Evolutionary conservation across 1,140 invertebrate genomes (phyloP).

Genomic region (Achroia grisella): DNA sequence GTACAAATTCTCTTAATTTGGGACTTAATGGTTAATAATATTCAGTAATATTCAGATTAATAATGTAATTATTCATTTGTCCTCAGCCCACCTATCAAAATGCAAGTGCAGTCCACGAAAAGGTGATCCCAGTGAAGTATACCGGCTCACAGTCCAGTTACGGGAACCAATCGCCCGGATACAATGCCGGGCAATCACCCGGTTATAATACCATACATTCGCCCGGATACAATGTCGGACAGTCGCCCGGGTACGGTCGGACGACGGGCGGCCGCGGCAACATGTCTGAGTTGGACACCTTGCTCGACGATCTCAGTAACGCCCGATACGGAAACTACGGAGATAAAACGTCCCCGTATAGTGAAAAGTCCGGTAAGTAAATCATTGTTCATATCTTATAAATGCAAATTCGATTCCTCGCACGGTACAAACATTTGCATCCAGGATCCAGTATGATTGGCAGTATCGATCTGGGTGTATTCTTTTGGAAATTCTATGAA

Average conservation of each 20-base stretch:
- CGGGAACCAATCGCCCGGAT: constrained; percentile 17
- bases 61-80: constrained; percentile 20
- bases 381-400: neutral
- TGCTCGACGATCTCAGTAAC: constrained; percentile 93
- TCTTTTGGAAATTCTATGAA: too few relatives aligned
- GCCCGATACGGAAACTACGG: constrained; percentile 80
- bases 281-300: constrained; percentile 91
- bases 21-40: too few relatives aligned
- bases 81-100: constrained; percentile 68
- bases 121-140: constrained; percentile 51
- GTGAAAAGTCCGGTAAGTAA: constrained; percentile 42
- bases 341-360: constrained; percentile 38
- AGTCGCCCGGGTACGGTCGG: constrained; percentile 46
- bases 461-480: too few relatives aligned
- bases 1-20: too few relatives aligned
- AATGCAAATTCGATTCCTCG: too few relatives aligned
- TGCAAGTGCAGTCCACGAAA: constrained; percentile 49
- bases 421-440: too few relatives aligned
- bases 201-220: too few relatives aligned
- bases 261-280: constrained; percentile 74
- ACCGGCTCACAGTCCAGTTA: constrained; percentile 32
- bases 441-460: too few relatives aligned
- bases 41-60: too few relatives aligned
- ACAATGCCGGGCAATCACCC: constrained; percentile 32
- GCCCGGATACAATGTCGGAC: constrained; percentile 25